Conservation (phyloP, 1,140 invertebrate species). For the Zaprionus vittiger region DNA sequence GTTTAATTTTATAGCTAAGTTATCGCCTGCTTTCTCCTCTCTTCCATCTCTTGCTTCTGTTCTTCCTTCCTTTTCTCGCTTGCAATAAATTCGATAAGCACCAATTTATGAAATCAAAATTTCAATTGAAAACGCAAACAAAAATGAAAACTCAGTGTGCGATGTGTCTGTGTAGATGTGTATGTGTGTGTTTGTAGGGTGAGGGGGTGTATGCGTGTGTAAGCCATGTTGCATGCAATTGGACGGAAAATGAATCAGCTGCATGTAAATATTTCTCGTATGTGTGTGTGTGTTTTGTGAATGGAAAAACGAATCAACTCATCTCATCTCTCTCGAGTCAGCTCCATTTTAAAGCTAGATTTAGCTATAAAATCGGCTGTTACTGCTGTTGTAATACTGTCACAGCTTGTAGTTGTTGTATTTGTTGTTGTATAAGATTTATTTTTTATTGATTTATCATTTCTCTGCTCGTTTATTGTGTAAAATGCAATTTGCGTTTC, state of each 20-base stretch:
- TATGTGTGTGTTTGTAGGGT: slow-evolving; percentile 3
- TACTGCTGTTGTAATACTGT: slow-evolving; percentile 63
- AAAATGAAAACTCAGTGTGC: slow-evolving; percentile 22
- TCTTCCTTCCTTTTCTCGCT: slow-evolving; percentile 21
- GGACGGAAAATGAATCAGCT: slow-evolving; percentile 59
- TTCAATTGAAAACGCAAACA: slow-evolving; percentile 27
- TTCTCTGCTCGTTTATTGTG: slow-evolving; percentile 52
- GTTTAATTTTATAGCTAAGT: slow-evolving; percentile 18
- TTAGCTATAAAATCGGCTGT: slow-evolving; percentile 13
- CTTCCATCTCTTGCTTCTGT: not conserved
- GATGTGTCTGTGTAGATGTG: not conserved
- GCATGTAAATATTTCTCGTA: slow-evolving; percentile 10
- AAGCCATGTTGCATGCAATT: slow-evolving; percentile 32
- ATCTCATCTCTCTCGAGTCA: not conserved
- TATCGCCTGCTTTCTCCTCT: slow-evolving; percentile 5
- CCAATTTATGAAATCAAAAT: slow-evolving; percentile 70
- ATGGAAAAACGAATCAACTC: slow-evolving; percentile 21
- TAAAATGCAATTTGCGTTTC: slow-evolving; percentile 30
- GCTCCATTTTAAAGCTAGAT: slow-evolving; percentile 2
- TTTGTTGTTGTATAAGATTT: slow-evolving; percentile 60
- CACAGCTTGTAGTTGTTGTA: slow-evolving; percentile 28
- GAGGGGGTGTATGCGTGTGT: slow-evolving; percentile 6
- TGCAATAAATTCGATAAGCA: slow-evolving; percentile 83
- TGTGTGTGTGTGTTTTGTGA: slow-evolving; percentile 19
- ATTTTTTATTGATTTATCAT: slow-evolving; percentile 64